Evolutionary conservation across 2,888 invertebrate genomes (phyloP), one percentile per base, ranked within the genome.

Genomic region (Neuroscelio doddi): DNA sequence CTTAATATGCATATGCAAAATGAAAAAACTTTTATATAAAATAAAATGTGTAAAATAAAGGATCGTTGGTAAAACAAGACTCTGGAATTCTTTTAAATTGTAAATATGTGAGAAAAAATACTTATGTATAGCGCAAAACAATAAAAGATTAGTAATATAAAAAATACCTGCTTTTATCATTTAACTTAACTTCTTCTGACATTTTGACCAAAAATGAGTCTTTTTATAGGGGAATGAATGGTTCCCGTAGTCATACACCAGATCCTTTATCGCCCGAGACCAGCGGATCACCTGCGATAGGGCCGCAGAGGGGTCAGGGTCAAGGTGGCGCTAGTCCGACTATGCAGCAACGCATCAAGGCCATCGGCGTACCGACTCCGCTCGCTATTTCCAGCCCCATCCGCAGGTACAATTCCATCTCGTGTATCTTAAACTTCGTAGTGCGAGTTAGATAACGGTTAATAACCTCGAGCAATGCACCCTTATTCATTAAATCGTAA

Each of bases 261-360:
- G 89, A 90, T 79, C 87, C 88, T 16, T 79, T 89, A 27, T 88
- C 89, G 58, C 89, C 89, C 14, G 89, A 88, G 73, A 85, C 89
- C 84, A 88, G 72, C 79, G 88, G 73, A 82, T 81, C 83, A 39
- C 82, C 83, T 3, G 81, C 80, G 39, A 75, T 73, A 34, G 62
- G 68, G 16, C 50, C 63, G 68, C 76, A 77, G 79, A 69, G 86
- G 79, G 65, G 85, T 66, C 81, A 83, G 59, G 85, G 85, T 51
- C 86, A 86, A 8, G 87, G 87, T 69, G 85, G 88, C 57, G 89
- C 90, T 24, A 93, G 94, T 78, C 94, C 94, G 55, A 95, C 94
- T 46, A 93, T 94, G 92, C 94, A 94, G 85, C 95, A 95, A 86
- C 88, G 95, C 79, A 93, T 95, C 80, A 94, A 95, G 85, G 93